Conservation (phyloP, 1,140 invertebrate species). For the Saccostrea echinata region DNA sequence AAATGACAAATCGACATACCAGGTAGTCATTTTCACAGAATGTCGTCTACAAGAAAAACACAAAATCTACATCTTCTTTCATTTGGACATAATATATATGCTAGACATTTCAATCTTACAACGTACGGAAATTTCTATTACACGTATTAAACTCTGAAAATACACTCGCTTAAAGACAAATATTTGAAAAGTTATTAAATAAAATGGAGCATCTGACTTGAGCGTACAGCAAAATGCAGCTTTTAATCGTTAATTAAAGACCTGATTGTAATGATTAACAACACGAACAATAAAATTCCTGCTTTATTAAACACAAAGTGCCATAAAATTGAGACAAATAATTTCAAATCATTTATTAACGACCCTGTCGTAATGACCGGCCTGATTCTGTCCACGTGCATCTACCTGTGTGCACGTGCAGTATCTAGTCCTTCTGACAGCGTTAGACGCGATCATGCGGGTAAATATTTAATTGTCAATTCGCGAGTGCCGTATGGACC, state of each 20-base stretch:
- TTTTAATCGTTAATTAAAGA: background rate
- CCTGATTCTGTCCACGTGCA: conserved; percentile 13
- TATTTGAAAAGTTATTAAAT: too few species aligned
- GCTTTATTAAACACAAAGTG: conserved; percentile 11
- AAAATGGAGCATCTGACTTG: too few species aligned
- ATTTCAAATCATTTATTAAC: conserved; percentile 28
- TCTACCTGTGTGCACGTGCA: conserved; percentile 38
- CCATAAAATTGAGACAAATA: conserved; percentile 31
- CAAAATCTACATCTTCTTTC: too few species aligned
- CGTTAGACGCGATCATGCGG: background rate
- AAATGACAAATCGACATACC: too few species aligned
- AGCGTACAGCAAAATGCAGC: too few species aligned
- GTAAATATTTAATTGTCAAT: conserved; percentile 34
- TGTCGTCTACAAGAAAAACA: too few species aligned
- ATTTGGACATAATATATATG: too few species aligned
- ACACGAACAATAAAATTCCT: background rate
- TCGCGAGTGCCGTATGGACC: background rate
- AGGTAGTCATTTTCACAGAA: too few species aligned
- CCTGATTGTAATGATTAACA: background rate
- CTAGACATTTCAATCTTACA: too few species aligned
- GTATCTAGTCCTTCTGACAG: conserved; percentile 4
- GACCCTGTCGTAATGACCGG: background rate
- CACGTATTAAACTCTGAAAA: too few species aligned
- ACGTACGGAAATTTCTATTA: too few species aligned
- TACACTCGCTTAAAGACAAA: too few species aligned